These are phyloP conservation scores for Agrotis segetum DNA, from an alignment of 2,888 invertebrate species.

Conservation along the genomic window DNA sequence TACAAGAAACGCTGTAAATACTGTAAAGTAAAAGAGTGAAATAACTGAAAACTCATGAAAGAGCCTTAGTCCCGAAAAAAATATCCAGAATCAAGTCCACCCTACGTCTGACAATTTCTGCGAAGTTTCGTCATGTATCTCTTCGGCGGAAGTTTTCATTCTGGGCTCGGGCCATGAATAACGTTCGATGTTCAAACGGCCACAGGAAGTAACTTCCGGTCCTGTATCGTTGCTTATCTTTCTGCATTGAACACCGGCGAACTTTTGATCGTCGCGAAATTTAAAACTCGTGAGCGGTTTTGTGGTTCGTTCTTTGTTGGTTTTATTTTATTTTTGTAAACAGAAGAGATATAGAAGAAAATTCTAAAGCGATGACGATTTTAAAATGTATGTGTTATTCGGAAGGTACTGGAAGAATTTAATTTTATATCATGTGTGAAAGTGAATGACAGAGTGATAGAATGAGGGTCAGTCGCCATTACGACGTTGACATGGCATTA, in stretches of 20 bases:
- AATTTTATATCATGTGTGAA: too few species aligned
- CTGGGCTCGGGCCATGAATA: conserved; percentile 77
- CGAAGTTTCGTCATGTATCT: conserved; percentile 72
- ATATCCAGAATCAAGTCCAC: too few species aligned
- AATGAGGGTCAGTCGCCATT: too few species aligned
- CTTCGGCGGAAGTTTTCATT: conserved; percentile 75
- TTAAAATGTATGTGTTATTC: too few species aligned
- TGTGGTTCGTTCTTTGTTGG: conserved; percentile 16
- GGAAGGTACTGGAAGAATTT: too few species aligned
- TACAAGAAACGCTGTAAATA: too few species aligned
- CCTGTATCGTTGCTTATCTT: conserved; percentile 72
- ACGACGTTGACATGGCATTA: too few species aligned
- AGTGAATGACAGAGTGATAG: too few species aligned
- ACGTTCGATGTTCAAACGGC: conserved; percentile 71
- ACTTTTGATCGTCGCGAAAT: conserved; percentile 76
- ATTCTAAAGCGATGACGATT: not conserved
- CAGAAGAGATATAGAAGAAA: not conserved
- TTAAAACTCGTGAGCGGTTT: conserved; percentile 70
- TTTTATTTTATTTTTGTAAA: conserved; percentile 14
- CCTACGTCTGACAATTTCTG: conserved; percentile 68
- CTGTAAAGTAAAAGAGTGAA: too few species aligned
- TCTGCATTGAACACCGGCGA: conserved; percentile 66
- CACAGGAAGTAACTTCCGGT: conserved; percentile 76
- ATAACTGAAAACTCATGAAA: too few species aligned
- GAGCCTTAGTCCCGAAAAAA: too few species aligned